Percentiles rank a stretch among this genome's conserved stretches.
Evolutionary conservation across 2,888 invertebrate genomes (phyloP).

Genomic region (Drosophila yooni): DNA sequence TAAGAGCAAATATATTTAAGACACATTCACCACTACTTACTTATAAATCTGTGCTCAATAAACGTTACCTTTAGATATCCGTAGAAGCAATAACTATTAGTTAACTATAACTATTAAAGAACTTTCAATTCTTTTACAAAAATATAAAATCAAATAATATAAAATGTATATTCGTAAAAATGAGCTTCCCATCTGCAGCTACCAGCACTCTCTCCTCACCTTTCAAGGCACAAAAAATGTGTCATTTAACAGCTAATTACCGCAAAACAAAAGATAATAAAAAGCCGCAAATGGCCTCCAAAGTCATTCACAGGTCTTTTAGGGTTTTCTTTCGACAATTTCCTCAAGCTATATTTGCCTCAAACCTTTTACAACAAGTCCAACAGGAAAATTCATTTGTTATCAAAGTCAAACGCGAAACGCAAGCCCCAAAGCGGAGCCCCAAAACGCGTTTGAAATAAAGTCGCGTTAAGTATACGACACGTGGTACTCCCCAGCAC

Average conservation of each 20-base stretch:
- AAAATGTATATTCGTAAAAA: too few relatives aligned
- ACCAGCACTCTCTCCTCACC: neutral
- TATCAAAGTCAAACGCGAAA: conserved; percentile 13
- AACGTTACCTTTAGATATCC: neutral
- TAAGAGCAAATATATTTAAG: neutral
- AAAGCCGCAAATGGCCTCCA: conserved; percentile 3
- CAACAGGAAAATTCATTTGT: conserved; percentile 44
- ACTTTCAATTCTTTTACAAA: neutral
- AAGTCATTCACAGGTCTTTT: conserved; percentile 12
- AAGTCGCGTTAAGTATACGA: conserved; percentile 76
- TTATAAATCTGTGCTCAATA: neutral
- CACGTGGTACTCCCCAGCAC: conserved; percentile 62
- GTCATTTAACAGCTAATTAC: conserved; percentile 10
- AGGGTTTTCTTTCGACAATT: conserved; percentile 12
- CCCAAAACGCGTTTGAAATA: conserved; percentile 64
- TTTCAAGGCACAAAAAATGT: neutral
- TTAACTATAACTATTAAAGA: neutral
- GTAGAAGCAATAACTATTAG: neutral
- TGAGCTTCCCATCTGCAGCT: neutral
- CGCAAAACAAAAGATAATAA: conserved; percentile 1
- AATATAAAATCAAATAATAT: neutral
- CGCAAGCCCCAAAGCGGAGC: conserved; percentile 9
- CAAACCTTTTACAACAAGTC: conserved; percentile 25
- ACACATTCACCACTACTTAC: neutral
- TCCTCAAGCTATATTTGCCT: conserved; percentile 11